phyloP scores from a whole-genome alignment of 1,140 invertebrate species.

The Drosophila prosaltans region DNA sequence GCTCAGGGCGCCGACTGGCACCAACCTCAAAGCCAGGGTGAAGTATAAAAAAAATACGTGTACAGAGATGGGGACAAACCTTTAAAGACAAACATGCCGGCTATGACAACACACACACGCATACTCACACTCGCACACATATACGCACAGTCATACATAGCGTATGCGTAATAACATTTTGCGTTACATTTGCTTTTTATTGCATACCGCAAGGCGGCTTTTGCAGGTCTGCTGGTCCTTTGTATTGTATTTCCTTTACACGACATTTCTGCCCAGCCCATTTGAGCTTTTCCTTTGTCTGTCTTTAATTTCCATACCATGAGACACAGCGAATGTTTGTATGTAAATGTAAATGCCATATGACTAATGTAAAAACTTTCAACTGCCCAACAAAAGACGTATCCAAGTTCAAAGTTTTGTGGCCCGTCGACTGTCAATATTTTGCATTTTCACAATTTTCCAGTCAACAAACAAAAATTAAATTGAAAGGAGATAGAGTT shows the following conservation, averaged over 20 bases:
- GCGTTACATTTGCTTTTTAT: slow-evolving; percentile 81
- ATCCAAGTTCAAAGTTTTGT: slow-evolving; percentile 19
- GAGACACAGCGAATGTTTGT: slow-evolving; percentile 41
- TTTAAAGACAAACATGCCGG: slow-evolving; percentile 64
- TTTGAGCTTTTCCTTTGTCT: slow-evolving; percentile 51
- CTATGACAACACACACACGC: slow-evolving; percentile 36
- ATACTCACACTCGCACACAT: neutral
- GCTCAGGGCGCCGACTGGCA: slow-evolving; percentile 42
- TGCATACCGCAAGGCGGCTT: slow-evolving; percentile 74
- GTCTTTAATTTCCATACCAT: slow-evolving; percentile 70
- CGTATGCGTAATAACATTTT: slow-evolving; percentile 80
- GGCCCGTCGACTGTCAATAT: slow-evolving; percentile 3
- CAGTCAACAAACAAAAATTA: neutral
- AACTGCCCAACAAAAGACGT: slow-evolving; percentile 62
- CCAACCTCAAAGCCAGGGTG: slow-evolving; percentile 29
- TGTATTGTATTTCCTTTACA: slow-evolving; percentile 36
- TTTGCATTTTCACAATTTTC: slow-evolving; percentile 5
- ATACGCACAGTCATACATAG: slow-evolving; percentile 45
- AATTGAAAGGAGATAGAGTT: neutral
- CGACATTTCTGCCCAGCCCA: slow-evolving; percentile 33
- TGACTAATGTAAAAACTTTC: slow-evolving; percentile 76
- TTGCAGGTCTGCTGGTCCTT: slow-evolving; percentile 30
- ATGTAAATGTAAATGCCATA: slow-evolving; percentile 69
- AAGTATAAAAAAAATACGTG: slow-evolving; percentile 8
- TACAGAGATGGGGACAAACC: slow-evolving; percentile 23